A percentile compares a stretch with the other conserved stretches of the same genome.
Conservation (phyloP, 2,888 invertebrate genomes). For the Omphaloscelis lunosa region DNA sequence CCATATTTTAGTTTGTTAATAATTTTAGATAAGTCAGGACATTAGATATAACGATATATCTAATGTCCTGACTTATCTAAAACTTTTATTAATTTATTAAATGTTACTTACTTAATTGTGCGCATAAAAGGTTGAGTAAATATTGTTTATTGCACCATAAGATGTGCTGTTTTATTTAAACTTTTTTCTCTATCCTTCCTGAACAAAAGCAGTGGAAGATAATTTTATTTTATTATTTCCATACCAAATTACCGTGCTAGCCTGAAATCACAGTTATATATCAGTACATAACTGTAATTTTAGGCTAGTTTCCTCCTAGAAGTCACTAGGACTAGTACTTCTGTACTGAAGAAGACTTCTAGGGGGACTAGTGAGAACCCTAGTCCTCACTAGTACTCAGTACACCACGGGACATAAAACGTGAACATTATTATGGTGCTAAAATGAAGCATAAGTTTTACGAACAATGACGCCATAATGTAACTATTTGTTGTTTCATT, state of each 20-base stretch:
- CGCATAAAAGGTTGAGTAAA: constrained; percentile 40
- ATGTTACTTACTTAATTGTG: constrained; percentile 42
- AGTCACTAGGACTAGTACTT: background rate
- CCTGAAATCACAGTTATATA: too few species aligned
- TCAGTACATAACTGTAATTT: background rate
- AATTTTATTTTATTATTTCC: background rate
- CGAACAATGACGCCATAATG: constrained; percentile 45
- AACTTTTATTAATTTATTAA: too few species aligned
- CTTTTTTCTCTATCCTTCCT: background rate
- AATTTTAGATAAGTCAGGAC: background rate
- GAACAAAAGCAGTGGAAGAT: background rate
- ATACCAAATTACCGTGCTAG: too few species aligned
- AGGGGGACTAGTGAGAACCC: too few species aligned
- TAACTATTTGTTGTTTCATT: constrained; percentile 48
- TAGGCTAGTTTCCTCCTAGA: background rate
- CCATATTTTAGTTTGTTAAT: background rate
- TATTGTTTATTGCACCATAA: constrained; percentile 8
- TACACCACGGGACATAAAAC: constrained; percentile 5
- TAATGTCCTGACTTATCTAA: too few species aligned
- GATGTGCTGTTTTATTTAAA: background rate
- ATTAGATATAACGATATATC: too few species aligned
- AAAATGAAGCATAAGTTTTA: constrained; percentile 22
- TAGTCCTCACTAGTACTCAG: background rate
- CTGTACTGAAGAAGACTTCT: too few species aligned
- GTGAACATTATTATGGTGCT: constrained; percentile 16